phyloP scores from a whole-genome alignment of 1,140 invertebrate species.

The Megalonaias nervosa region DNA sequence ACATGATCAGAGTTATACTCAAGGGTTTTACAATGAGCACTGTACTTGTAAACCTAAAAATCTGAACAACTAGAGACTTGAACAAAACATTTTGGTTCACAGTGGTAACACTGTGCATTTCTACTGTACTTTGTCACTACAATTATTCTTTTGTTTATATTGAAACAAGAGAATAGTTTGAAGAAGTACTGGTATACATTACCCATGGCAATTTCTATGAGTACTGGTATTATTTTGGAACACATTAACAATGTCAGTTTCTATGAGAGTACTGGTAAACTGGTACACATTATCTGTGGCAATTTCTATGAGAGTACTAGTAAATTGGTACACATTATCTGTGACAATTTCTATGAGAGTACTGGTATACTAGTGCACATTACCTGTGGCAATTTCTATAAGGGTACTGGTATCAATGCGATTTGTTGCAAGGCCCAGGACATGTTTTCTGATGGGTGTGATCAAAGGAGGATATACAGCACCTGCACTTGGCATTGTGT shows the following conservation, averaged over 20 bases:
- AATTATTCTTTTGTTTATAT: not conserved
- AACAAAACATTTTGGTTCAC: too few species aligned
- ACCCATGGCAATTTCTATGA: not conserved
- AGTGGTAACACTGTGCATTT: too few species aligned
- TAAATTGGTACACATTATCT: slow-evolving; percentile 37
- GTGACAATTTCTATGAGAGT: slow-evolving; percentile 8
- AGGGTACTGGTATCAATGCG: slow-evolving; percentile 64
- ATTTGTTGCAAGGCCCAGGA: slow-evolving; percentile 51
- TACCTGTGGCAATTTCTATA: slow-evolving; percentile 65
- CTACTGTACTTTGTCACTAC: too few species aligned
- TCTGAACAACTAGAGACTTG: too few species aligned
- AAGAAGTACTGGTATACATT: not conserved
- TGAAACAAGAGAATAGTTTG: not conserved
- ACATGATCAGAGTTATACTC: too few species aligned
- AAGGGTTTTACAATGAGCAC: too few species aligned
- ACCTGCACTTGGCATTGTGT: slow-evolving; percentile 71
- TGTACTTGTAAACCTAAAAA: too few species aligned
- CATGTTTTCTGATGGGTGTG: slow-evolving; percentile 57
- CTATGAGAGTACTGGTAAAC: not conserved
- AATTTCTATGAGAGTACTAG: not conserved
- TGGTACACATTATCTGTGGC: not conserved
- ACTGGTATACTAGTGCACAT: not conserved
- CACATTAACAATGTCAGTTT: not conserved
- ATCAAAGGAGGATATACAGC: slow-evolving; percentile 68
- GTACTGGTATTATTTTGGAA: not conserved